Conservation (phyloP, 2,797 vertebrate genomes). For the Smutsia gigantea region DNA sequence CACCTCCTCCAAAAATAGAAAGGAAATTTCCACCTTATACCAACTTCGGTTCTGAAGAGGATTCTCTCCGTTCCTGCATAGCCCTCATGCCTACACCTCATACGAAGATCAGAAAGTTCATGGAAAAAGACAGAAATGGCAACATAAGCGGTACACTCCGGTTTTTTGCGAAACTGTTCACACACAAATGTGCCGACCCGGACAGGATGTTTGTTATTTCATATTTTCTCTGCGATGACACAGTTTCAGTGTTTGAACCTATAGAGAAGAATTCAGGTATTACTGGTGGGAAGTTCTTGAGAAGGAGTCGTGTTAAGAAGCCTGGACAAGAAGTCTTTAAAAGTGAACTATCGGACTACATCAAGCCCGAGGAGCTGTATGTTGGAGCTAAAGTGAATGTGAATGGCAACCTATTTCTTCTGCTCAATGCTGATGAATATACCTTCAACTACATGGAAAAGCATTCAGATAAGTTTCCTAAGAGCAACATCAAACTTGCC, state of each 20-base stretch:
- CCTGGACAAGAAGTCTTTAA: slow-evolving; percentile 93
- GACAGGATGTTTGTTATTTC: slow-evolving; percentile 92
- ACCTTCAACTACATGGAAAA: slow-evolving; percentile 94
- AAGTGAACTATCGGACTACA: slow-evolving; percentile 91
- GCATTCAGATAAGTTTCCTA: slow-evolving; percentile 91
- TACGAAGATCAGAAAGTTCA: slow-evolving; percentile 89
- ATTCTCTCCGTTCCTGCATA: slow-evolving; percentile 92
- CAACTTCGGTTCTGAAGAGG: slow-evolving; percentile 96
- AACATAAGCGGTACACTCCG: slow-evolving; percentile 90
- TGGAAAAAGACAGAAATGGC: slow-evolving; percentile 93
- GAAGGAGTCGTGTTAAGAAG: slow-evolving; percentile 91
- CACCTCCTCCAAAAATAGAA: slow-evolving; percentile 83
- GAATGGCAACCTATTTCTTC: slow-evolving; percentile 89
- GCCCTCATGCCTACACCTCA: slow-evolving; percentile 88
- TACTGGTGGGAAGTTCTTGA: slow-evolving; percentile 91
- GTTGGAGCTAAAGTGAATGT: slow-evolving; percentile 91
- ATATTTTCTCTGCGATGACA: slow-evolving; percentile 92
- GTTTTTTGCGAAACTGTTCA: slow-evolving; percentile 90
- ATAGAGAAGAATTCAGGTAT: slow-evolving; percentile 91
- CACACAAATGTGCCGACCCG: slow-evolving; percentile 83
- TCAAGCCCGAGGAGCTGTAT: slow-evolving; percentile 90
- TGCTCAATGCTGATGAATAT: slow-evolving; percentile 94
- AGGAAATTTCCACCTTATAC: slow-evolving; percentile 92
- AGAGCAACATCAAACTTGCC: slow-evolving; percentile 86
- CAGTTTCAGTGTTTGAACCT: slow-evolving; percentile 91